Evolutionary conservation across 2,888 invertebrate genomes (phyloP).

Genomic region (Cristatella mucedo): DNA sequence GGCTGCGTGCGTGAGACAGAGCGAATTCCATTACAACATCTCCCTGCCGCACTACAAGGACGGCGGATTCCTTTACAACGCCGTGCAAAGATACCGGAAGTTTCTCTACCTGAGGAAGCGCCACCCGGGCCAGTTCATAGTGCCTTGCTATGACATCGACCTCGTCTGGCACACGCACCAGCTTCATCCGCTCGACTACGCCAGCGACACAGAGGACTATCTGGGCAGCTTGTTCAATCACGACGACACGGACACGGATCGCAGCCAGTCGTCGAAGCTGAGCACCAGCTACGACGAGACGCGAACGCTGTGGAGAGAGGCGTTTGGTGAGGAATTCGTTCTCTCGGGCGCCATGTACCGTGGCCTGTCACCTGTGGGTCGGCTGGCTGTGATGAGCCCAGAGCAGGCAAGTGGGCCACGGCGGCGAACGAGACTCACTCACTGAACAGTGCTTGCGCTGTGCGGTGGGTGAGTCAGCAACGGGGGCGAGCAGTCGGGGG

Average conservation of each 20-base stretch:
- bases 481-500: too few species aligned
- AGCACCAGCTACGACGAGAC: slow-evolving; percentile 37
- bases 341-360: slow-evolving; percentile 40
- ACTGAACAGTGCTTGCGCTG: too few species aligned
- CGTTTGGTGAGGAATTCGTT: slow-evolving; percentile 36
- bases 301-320: slow-evolving; percentile 35
- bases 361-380: slow-evolving; percentile 37
- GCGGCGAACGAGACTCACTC: too few species aligned
- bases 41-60: slow-evolving; percentile 41
- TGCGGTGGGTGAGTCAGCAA: too few species aligned
- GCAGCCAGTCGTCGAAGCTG: slow-evolving; percentile 37
- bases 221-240: slow-evolving; percentile 39
- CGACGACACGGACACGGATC: slow-evolving; percentile 40
- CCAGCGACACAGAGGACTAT: slow-evolving; percentile 24
- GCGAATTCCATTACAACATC: slow-evolving; percentile 41
- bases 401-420: too few species aligned
- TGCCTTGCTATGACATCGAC: slow-evolving; percentile 43
- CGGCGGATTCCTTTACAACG: slow-evolving; percentile 35
- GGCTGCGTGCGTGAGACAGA: slow-evolving; percentile 37
- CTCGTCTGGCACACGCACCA: slow-evolving; percentile 42
- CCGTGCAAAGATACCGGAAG: slow-evolving; percentile 36
- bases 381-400: slow-evolving; percentile 31
- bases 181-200: slow-evolving; percentile 31
- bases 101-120: slow-evolving; percentile 38
- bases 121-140: slow-evolving; percentile 38